Base-by-base conservation (phyloP, 2,888 invertebrate species). In the Trissonchulus latispiculum region DNA sequence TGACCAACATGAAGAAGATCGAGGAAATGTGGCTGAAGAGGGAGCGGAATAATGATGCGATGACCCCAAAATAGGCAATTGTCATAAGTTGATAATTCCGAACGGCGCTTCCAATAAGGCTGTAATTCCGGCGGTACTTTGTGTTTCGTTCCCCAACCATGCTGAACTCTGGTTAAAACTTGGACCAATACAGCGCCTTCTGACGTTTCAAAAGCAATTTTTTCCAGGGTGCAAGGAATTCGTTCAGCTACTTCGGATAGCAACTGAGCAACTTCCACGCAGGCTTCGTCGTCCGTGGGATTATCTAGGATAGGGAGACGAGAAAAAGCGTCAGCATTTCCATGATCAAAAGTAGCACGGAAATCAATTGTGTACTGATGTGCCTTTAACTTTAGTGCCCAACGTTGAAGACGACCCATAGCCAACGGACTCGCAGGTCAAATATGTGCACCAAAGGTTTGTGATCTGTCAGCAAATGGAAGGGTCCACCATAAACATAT, bases 281-380 rank as follows among this genome's bases (percentile, higher is more conserved):
- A 15, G 8, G 48, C 48, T 48, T 48, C 48, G 8, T 8, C 48
- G 8, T 48, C 23, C 8, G 48, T 15, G 23, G 48, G 48, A 48
- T 8, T 23, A 23, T 23, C 48, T 15, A 23, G 8, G 23, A 48
- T 48, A 48, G 48, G 48, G 1, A 77, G 36, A 1, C 79, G 70
- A 15, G 78, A 80, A 18, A 81, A 74, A 31, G 75, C 75, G 74
- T 81, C 79, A 36, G 79, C 79, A 72, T 81, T 79, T 0, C 76
- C 77, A 75, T 79, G 79, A 2, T 76, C 59, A 1, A 48, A 35
- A 1, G 78, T 77, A 23, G 75, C 72, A 15, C 76, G 70, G 72
- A 77, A 80, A 36, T n/a, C n/a, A n/a, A n/a, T n/a, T n/a, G n/a
- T n/a, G n/a, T n/a, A n/a, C n/a, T n/a, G n/a, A 72, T 81, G 83